A percentile compares a stretch with the other conserved stretches of the same genome.
These are phyloP conservation scores for Pangasianodon hypophthalmus DNA, from an alignment of 2,113 vertebrate genomes.

Conservation along the genomic window DNA sequence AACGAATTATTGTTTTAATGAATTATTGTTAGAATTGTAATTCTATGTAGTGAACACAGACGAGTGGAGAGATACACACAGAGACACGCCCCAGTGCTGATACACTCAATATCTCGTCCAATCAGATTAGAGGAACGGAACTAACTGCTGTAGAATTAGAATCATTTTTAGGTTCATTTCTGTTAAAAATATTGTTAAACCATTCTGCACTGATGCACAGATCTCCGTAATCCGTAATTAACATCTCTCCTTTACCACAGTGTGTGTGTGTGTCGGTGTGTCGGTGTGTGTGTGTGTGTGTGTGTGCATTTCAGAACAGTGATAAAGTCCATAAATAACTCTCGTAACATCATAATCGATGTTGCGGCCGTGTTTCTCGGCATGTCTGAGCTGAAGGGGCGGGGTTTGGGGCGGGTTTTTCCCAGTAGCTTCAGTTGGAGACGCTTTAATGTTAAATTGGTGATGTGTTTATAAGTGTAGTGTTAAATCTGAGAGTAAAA, in stretches of 20 bases:
- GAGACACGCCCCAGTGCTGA: too few species aligned
- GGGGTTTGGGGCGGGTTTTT: not conserved
- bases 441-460: not conserved
- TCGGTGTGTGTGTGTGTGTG: not conserved
- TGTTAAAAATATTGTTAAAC: too few species aligned
- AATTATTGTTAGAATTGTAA: too few species aligned
- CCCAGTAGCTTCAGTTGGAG: not conserved
- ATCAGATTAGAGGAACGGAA: too few species aligned
- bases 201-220: conserved; percentile 60
- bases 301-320: not conserved
- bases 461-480: not conserved
- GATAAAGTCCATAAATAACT: not conserved
- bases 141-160: too few species aligned
- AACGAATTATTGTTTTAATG: too few species aligned
- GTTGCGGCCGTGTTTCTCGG: not conserved
- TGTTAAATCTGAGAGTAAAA: not conserved
- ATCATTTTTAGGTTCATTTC: too few species aligned
- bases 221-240: not conserved
- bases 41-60: too few species aligned
- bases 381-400: not conserved
- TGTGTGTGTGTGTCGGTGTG: not conserved
- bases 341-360: not conserved
- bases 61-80: too few species aligned
- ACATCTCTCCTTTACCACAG: not conserved
- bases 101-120: too few species aligned